Evolutionary conservation across 2,888 invertebrate genomes (phyloP).

Genomic region (Andrena fulva): DNA sequence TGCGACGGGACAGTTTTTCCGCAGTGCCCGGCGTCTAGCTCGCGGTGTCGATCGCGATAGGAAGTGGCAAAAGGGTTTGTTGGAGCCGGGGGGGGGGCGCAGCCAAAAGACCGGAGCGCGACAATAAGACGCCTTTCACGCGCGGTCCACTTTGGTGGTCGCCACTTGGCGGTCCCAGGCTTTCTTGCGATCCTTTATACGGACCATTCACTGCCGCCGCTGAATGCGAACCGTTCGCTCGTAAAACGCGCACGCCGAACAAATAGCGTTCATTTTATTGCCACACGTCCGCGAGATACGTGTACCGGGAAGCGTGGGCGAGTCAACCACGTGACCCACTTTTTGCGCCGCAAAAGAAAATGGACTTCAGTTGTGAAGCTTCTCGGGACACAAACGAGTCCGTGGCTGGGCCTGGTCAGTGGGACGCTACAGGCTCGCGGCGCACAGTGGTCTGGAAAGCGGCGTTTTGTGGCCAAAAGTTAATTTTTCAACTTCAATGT

Average conservation of each 20-base stretch:
- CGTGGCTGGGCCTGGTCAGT: too few species aligned
- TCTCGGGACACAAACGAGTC: not conserved
- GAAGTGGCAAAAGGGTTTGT: slow-evolving; percentile 30
- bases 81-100: slow-evolving; percentile 16
- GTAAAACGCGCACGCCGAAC: slow-evolving; percentile 52
- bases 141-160: slow-evolving; percentile 57
- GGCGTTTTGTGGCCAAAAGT: too few species aligned
- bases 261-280: slow-evolving; percentile 56
- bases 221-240: slow-evolving; percentile 46
- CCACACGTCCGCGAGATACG: slow-evolving; percentile 30
- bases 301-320: not conserved
- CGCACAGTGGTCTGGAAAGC: too few species aligned
- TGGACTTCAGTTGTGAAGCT: not conserved
- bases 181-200: slow-evolving; percentile 53
- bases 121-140: slow-evolving; percentile 59
- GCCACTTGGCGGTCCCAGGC: slow-evolving; percentile 55
- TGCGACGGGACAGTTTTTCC: slow-evolving; percentile 1
- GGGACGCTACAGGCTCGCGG: too few species aligned
- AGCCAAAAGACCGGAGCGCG: slow-evolving; percentile 41
- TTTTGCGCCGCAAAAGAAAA: not conserved
- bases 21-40: slow-evolving; percentile 16
- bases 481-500: too few species aligned
- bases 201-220: slow-evolving; percentile 40
- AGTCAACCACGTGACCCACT: slow-evolving; percentile 1
- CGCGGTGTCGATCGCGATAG: slow-evolving; percentile 56